These are phyloP conservation scores for Pelecanoides urinatrix DNA, from an alignment of 2,113 vertebrate species.

Conservation along the genomic window DNA sequence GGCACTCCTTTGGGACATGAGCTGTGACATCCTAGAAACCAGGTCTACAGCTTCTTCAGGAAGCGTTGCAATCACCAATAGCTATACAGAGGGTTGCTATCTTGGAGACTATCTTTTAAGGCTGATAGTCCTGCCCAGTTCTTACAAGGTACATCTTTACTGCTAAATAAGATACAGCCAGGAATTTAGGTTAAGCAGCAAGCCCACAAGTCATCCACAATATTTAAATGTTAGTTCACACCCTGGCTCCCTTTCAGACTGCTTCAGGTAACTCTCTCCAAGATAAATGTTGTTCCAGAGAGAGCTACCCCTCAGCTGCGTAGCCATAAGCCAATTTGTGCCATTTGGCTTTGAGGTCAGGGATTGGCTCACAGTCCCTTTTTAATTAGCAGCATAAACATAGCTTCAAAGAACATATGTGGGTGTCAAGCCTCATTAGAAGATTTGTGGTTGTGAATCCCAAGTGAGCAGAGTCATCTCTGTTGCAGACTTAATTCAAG, in stretches of 20 bases:
- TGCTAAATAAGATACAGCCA: not conserved
- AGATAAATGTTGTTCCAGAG: not conserved
- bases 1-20: not conserved
- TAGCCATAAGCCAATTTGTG: not conserved
- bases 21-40: not conserved
- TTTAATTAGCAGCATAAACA: conserved; percentile 13
- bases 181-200: not conserved
- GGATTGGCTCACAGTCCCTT: not conserved
- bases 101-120: not conserved
- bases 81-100: not conserved
- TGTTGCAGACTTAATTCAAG: not conserved
- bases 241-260: not conserved
- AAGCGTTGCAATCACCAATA: not conserved
- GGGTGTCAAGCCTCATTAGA: conserved; percentile 1
- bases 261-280: not conserved
- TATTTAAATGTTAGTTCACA: not conserved
- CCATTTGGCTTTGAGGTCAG: not conserved
- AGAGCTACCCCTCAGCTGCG: not conserved
- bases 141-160: not conserved
- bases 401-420: conserved; percentile 10
- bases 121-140: not conserved
- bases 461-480: not conserved
- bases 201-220: not conserved
- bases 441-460: not conserved
- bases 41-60: not conserved